These are phyloP conservation scores for Phainopepla nitens DNA, from an alignment of 2,113 vertebrate species.

Conservation along the genomic window DNA sequence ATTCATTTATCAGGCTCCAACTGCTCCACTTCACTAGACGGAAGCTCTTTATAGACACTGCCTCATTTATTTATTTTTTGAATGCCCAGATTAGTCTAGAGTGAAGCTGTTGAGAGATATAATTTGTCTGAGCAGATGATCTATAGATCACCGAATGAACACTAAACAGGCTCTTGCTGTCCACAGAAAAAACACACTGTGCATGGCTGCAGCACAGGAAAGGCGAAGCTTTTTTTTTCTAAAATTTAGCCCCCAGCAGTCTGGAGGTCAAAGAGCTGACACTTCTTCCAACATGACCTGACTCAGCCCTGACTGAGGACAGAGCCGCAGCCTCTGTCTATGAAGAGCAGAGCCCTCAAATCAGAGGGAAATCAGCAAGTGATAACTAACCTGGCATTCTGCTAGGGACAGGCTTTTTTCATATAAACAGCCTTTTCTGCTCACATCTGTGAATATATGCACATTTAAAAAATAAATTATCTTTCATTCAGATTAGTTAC, in stretches of 20 bases:
- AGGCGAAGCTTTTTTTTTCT: not conserved
- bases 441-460: slow-evolving; percentile 10
- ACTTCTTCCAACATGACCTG: not conserved
- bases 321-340: not conserved
- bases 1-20: slow-evolving; percentile 38
- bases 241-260: not conserved
- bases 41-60: slow-evolving; percentile 35
- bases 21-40: not conserved
- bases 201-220: not conserved
- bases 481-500: slow-evolving; percentile 34
- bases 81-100: slow-evolving; percentile 52
- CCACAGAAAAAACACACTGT: not conserved
- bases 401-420: not conserved
- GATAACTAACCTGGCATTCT: not conserved
- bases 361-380: not conserved
- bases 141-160: slow-evolving; percentile 5
- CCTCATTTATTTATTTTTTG: slow-evolving; percentile 57
- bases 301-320: not conserved
- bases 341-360: not conserved
- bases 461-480: slow-evolving; percentile 40
- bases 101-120: slow-evolving; percentile 22
- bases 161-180: not conserved
- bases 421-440: not conserved
- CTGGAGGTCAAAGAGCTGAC: not conserved
- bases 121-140: slow-evolving; percentile 47